Evolutionary conservation across 2,797 vertebrate species (phyloP), one percentile per base, ranked within the genome.

Genomic region (Allobates femoralis): DNA sequence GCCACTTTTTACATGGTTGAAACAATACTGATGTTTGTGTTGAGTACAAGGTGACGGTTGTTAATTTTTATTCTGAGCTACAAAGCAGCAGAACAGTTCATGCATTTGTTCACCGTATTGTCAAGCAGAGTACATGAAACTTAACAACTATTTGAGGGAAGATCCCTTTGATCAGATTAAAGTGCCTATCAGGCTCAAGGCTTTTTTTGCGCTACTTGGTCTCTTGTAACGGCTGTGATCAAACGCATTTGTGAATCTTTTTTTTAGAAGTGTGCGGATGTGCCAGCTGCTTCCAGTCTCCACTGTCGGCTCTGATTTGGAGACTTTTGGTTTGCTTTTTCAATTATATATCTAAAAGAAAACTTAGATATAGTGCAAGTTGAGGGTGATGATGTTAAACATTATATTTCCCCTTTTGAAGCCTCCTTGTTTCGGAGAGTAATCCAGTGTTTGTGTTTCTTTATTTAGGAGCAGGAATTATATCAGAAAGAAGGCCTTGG

Each of bases 401-500:
- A 69, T 37, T n/a, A n/a, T 12, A 41, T n/a, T 41, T 15, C 19
- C 7, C 11, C 8, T 71, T 69, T 71, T 18, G 30, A 32, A 67
- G 30, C 64, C 5, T 67, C 16, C n/a, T 75, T 75, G 1, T 50
- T 74, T 26, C 26, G 50, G 4, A 41, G n/a, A 66, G 14, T 66
- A 62, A 73, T 84, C 15, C 53, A 1, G 34, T 37, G 55, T 83
- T 53, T 77, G 41, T 56, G 1, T 86, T 80, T 89, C 81, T 51
- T 69, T 83, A 71, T 87, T 55, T 85, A 99, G 98, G 98, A 99
- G 82, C 97, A 99, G 92, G 98, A 99, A 90, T 95, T 99, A 90
- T 99, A 99, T 91, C 96, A 99, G 82, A 97, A 89, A 87, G 97
- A 99, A 92, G 98, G 97, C 0, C 94, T 99, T 3, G 98, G 98